Evolutionary conservation across 2,888 invertebrate species (phyloP), one percentile per base, ranked within the genome.

Genomic region (Matsumyia berberina): DNA sequence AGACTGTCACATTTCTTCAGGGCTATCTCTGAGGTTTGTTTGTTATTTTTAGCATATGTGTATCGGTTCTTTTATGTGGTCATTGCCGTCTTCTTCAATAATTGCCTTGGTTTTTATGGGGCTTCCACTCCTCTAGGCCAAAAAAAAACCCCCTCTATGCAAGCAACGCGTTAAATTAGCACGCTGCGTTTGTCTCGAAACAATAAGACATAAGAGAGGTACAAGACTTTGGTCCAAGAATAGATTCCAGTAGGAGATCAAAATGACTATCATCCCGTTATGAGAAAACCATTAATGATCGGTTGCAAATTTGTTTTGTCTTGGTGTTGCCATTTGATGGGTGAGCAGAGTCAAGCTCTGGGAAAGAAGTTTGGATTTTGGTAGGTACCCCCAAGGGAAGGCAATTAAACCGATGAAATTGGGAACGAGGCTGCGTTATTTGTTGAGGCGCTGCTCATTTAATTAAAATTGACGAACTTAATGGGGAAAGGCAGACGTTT

Each of bases 381-480:
- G 11, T 37, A 8, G 24, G 0, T 42, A 12, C 51, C 60, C 60
- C n/a, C 39, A 60, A 51, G 60, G 39, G 31, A 60, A 49, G 39
- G 39, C 17, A 49, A 60, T 58, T 49, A 46, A 37, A 37, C 49
- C 49, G 49, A 15, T 44, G 39, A 39, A 49, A 72, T 60, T 69
- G 55, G 44, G 44, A 69, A 69, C 19, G 49, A 49, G 31, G 58
- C 46, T 72, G 24, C 12, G 49, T 51, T 60, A 31, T 19, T 60
- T 60, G 49, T 17, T 39, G 31, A 72, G 39, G 49, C 58, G 33
- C 11, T 58, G 39, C 17, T 72, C 39, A 35, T 51, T 49, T 72
- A 72, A 72, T 72, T 72, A 70, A 58, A 49, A 58, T n/a, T 49
- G 19, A 33, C n/a, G 7, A 42, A 58, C 29, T 51, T 39, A 51